Percentiles rank a stretch among this genome's conserved stretches.
These are phyloP conservation scores for Sminthopsis crassicaudata DNA, from an alignment of 2,113 vertebrate species.

Conservation along the genomic window DNA sequence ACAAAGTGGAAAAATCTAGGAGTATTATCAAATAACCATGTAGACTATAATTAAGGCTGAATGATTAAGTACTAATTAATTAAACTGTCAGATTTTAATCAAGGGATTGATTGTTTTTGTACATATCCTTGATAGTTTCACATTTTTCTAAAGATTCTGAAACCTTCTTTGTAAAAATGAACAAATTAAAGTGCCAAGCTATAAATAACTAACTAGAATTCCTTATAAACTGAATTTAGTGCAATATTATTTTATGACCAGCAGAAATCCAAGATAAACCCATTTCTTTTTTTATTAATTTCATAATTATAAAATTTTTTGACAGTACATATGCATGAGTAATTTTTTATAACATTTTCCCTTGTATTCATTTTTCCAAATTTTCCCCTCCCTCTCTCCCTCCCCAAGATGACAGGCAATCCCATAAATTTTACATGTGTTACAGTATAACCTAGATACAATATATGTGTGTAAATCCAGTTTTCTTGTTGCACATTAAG, in stretches of 20 bases:
- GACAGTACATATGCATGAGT: too few relatives aligned
- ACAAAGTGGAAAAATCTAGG: conserved; percentile 63
- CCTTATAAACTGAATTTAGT: not conserved
- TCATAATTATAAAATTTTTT: too few relatives aligned
- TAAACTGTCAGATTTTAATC: conserved; percentile 79
- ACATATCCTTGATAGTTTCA: not conserved
- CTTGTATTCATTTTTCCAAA: too few relatives aligned
- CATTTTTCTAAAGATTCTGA: conserved; percentile 39
- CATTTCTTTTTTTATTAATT: too few relatives aligned
- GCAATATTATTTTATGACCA: not conserved
- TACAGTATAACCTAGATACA: too few relatives aligned
- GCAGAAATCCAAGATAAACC: not conserved
- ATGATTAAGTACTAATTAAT: conserved; percentile 78
- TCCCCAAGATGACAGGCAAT: too few relatives aligned
- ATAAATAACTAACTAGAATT: not conserved
- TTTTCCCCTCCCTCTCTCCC: too few relatives aligned
- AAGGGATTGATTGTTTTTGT: conserved; percentile 76
- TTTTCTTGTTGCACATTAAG: too few relatives aligned
- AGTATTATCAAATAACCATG: conserved; percentile 70
- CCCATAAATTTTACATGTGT: too few relatives aligned
- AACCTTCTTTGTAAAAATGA: conserved; percentile 50
- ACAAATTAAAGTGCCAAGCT: conserved; percentile 19
- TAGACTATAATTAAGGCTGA: conserved; percentile 71
- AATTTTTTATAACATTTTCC: too few relatives aligned
- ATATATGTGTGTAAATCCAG: too few relatives aligned